Evolutionary conservation across 2,113 vertebrate species (phyloP).

Genomic region (Sterna hirundo): DNA sequence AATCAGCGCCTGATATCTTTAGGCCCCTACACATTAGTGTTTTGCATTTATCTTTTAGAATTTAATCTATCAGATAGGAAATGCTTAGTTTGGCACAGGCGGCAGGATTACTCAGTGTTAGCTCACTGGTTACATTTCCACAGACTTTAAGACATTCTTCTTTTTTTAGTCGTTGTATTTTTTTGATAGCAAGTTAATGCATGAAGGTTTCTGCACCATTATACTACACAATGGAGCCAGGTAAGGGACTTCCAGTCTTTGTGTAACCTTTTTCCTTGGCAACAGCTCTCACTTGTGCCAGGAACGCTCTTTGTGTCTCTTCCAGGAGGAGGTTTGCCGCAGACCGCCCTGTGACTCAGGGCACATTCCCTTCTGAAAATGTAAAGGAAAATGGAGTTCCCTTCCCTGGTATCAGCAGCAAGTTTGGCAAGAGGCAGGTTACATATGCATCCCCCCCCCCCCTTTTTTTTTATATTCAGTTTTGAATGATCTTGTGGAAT

Average conservation of each 20-base stretch:
- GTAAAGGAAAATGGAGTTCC: constrained; percentile 31
- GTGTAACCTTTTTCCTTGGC: background rate
- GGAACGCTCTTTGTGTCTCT: background rate
- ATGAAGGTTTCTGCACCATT: background rate
- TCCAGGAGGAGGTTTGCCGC: background rate
- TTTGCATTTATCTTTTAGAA: background rate
- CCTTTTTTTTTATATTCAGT: background rate
- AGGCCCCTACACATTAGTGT: background rate
- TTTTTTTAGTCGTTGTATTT: background rate
- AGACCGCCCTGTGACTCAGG: background rate
- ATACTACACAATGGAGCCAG: background rate
- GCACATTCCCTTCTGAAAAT: constrained; percentile 14
- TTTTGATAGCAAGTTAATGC: background rate
- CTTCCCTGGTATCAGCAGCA: background rate
- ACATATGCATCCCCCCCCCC: background rate
- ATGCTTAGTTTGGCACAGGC: background rate
- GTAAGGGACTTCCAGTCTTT: constrained; percentile 31
- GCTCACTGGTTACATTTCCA: constrained; percentile 1
- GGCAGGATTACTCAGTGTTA: constrained; percentile 18
- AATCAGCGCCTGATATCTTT: background rate
- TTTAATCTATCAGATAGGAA: constrained; percentile 14
- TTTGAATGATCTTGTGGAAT: constrained; percentile 55
- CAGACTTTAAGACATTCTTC: background rate
- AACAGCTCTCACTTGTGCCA: background rate
- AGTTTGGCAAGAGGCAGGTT: constrained; percentile 13